These are phyloP conservation scores for Lamellibrachia columna DNA, from an alignment of 2,888 invertebrate genomes.

Conservation along the genomic window DNA sequence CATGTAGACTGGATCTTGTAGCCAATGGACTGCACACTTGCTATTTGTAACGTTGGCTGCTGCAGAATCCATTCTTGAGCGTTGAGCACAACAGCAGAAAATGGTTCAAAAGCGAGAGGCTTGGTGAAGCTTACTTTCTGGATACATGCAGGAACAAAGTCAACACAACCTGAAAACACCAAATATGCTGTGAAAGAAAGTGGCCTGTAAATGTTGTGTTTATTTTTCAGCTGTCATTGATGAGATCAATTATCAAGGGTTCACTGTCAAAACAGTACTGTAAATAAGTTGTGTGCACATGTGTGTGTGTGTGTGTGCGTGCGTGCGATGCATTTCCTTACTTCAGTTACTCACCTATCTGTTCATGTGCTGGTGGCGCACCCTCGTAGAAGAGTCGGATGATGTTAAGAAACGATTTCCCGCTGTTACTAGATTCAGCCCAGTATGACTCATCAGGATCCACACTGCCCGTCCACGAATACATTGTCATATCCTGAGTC, in stretches of 20 bases:
- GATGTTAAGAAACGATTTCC: slow-evolving; percentile 47
- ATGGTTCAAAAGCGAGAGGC: slow-evolving; percentile 22
- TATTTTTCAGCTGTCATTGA: too few relatives aligned
- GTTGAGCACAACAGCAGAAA: slow-evolving; percentile 24
- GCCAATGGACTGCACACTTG: slow-evolving; percentile 36
- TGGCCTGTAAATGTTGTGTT: too few relatives aligned
- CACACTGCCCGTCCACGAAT: slow-evolving; percentile 41
- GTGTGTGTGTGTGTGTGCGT: too few relatives aligned
- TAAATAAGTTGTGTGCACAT: too few relatives aligned
- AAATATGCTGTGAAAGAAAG: neutral
- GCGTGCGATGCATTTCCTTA: neutral
- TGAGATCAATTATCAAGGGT: too few relatives aligned
- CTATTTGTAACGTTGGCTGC: slow-evolving; percentile 26
- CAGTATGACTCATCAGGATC: slow-evolving; percentile 52
- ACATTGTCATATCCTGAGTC: slow-evolving; percentile 50
- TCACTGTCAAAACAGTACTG: too few relatives aligned
- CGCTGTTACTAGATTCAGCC: slow-evolving; percentile 44
- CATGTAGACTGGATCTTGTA: slow-evolving; percentile 34
- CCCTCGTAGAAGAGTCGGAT: slow-evolving; percentile 52
- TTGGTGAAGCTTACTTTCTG: slow-evolving; percentile 27
- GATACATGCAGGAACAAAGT: neutral
- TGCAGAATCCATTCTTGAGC: slow-evolving; percentile 32
- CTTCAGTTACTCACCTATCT: slow-evolving; percentile 44
- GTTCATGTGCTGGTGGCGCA: slow-evolving; percentile 47
- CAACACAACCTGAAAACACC: neutral